Percentiles rank a stretch among this genome's conserved stretches.
These are phyloP conservation scores for Acanthaster planci DNA, from an alignment of 35 echinoderm and acorn worm genomes.

Conservation along the genomic window DNA sequence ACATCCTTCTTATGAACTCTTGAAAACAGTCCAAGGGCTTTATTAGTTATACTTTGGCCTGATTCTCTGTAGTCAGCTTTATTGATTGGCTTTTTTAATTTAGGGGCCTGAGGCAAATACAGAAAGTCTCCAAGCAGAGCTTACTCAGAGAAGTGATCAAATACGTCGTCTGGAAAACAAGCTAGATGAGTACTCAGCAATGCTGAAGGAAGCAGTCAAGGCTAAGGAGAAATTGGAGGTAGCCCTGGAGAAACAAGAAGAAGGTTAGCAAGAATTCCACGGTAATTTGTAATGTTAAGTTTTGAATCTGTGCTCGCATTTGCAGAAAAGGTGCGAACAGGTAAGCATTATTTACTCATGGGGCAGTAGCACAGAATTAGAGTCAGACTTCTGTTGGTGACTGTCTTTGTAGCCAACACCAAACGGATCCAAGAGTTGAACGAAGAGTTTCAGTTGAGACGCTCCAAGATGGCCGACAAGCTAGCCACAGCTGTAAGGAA, in stretches of 20 bases:
- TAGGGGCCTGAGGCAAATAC: conserved; percentile 7
- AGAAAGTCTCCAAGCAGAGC: conserved; percentile 45
- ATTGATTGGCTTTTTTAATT: conserved; percentile 23
- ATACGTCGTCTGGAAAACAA: conserved; percentile 81
- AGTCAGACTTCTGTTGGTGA: too few species aligned
- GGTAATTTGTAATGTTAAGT: too few species aligned
- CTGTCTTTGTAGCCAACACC: not conserved
- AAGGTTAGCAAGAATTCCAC: conserved; percentile 55
- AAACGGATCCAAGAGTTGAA: conserved; percentile 82
- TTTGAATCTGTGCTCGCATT: too few species aligned
- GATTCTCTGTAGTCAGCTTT: too few species aligned
- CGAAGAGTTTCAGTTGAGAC: conserved; percentile 82
- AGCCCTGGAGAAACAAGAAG: conserved; percentile 77
- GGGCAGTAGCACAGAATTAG: too few species aligned
- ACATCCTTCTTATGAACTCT: too few species aligned
- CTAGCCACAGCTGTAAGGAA: conserved; percentile 68
- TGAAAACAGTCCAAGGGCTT: too few species aligned
- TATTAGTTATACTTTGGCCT: too few species aligned
- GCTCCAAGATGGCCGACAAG: conserved; percentile 92
- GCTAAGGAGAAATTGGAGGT: conserved; percentile 84
- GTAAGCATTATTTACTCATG: too few species aligned
- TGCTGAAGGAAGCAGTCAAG: conserved; percentile 86
- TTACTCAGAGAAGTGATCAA: conserved; percentile 66
- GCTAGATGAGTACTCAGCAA: conserved; percentile 79
- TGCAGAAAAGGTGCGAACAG: too few species aligned